These are phyloP conservation scores for Thysanoteuthis rhombus DNA, from an alignment of 2,888 invertebrate genomes.

Conservation along the genomic window DNA sequence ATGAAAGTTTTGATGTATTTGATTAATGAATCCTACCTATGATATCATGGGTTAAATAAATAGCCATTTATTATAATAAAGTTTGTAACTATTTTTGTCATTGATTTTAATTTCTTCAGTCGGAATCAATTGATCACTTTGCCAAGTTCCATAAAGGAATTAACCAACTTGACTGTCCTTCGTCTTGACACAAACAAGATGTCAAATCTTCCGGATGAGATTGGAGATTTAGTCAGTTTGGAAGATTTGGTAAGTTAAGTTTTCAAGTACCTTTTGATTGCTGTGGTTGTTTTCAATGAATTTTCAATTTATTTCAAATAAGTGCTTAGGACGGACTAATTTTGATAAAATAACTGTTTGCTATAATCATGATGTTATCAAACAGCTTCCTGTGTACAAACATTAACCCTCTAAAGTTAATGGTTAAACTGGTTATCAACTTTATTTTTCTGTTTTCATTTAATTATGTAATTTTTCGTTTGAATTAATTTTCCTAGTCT, in stretches of 20 bases:
- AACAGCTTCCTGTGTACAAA: too few species aligned
- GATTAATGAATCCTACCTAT: too few species aligned
- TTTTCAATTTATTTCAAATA: not conserved
- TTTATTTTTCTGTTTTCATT: too few species aligned
- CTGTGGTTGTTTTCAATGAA: not conserved
- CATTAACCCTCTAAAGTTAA: too few species aligned
- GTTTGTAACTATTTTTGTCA: not conserved
- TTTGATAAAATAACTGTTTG: too few species aligned
- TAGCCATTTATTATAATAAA: not conserved
- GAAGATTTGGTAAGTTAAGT: conserved; percentile 75
- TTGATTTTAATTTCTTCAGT: conserved; percentile 47
- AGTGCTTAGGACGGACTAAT: not conserved
- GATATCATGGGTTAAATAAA: too few species aligned
- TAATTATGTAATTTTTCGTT: too few species aligned
- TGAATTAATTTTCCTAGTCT: too few species aligned
- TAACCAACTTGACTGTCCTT: conserved; percentile 78
- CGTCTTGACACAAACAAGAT: conserved; percentile 82
- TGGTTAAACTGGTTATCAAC: too few species aligned
- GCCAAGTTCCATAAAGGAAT: conserved; percentile 77
- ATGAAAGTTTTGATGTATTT: too few species aligned
- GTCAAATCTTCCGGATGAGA: conserved; percentile 75
- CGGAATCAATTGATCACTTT: conserved; percentile 74
- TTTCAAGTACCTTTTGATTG: not conserved
- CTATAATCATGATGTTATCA: too few species aligned
- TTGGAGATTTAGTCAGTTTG: conserved; percentile 84